Base-by-base conservation (phyloP, 2,888 invertebrate genomes). In the Lysandra coridon region DNA sequence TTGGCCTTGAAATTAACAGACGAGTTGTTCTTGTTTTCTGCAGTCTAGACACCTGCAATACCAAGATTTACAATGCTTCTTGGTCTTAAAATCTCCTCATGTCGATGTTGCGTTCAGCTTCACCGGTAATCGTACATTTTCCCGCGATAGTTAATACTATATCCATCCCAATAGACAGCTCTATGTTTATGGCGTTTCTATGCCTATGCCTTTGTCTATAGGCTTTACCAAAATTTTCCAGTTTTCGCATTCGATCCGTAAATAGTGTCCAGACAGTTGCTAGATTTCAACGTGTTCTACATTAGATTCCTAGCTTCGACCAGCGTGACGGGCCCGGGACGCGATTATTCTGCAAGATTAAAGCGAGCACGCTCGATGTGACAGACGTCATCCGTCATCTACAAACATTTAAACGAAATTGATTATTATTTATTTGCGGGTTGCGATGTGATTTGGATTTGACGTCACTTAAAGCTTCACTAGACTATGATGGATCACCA, bases 281-380 rank as follows among this genome's bases (percentile, higher is more conserved):
- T 93, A 93, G 92, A 94, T 94, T 92, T 94, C 93, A 93, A 91
- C 91, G 90, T 90, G 93, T 87, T 91, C 92, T 89, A 92, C 89
- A 93, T 93, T 87, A 85, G 88, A 90, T 88, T 86, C 87, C 87
- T 87, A 87, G 90, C 87, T 88, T 90, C 88, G 85, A 87, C 89
- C 88, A 87, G 86, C 86, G 84, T 83, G 87, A 88, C 88, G 85
- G 85, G 87, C 87, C 87, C 83, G 79, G 79, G 81, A 80, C 82
- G 79, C 82, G 82, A 81, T 81, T 82, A 82, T 84, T 83, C 80
- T 80, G 82, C 81, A 81, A 85, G 84, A 84, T 82, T 83, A 82
- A 83, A 84, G 82, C 82, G 81, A 83, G 79, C 76, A 76, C 76
- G 69, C 57, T 53, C 75, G 62, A 75, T 79, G 33, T 64, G 79